These are phyloP conservation scores for Illadopsis cleaveri DNA, from an alignment of 2,113 vertebrate species.

Conservation along the genomic window DNA sequence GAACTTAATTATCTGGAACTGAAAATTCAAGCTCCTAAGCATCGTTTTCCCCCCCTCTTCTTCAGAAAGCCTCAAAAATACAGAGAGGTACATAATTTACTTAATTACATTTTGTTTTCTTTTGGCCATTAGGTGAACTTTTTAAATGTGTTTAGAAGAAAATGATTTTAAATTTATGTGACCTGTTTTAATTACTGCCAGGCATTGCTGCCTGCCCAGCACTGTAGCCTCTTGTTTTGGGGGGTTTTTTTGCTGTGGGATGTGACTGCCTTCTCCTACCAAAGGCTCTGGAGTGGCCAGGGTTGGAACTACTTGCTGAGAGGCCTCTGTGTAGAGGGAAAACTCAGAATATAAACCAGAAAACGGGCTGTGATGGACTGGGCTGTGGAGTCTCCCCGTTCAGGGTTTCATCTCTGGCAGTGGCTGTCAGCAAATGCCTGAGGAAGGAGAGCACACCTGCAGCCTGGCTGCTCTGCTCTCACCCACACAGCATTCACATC, in stretches of 20 bases:
- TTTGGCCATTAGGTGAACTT: background rate
- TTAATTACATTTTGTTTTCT: constrained; percentile 43
- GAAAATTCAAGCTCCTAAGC: background rate
- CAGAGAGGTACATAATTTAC: background rate
- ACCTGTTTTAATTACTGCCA: background rate
- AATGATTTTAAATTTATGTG: background rate
- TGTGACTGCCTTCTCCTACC: background rate
- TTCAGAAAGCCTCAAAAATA: constrained; percentile 5
- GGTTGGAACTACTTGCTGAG: background rate
- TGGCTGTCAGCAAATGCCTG: background rate
- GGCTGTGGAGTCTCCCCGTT: background rate
- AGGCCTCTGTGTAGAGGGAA: background rate
- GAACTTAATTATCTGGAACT: constrained; percentile 45
- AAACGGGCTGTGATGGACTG: background rate
- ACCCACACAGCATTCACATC: background rate
- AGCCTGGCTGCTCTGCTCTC: background rate
- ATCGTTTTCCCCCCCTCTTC: background rate
- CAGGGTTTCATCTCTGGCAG: background rate
- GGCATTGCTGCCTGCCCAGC: background rate
- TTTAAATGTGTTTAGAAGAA: background rate
- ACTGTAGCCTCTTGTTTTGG: background rate
- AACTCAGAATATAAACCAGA: background rate
- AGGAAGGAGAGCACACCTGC: background rate
- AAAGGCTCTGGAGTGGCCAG: background rate
- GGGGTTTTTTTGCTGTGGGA: background rate